Conservation (phyloP, 2,888 invertebrate species). For the Morpho deidamia region DNA sequence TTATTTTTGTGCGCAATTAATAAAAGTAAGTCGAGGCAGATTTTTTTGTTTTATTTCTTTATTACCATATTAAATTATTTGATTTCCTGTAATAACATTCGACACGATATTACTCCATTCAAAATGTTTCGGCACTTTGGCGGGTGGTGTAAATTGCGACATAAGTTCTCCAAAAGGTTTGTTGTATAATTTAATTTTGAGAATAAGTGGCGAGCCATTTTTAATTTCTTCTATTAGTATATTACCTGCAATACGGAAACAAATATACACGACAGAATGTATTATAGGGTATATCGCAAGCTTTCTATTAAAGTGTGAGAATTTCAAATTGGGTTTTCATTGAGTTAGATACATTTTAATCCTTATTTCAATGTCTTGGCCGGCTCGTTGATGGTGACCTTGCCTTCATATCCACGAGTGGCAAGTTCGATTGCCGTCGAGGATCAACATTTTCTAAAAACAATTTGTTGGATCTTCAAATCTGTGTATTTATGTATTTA, state of each 20-base stretch:
- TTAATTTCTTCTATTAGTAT: constrained; percentile 49
- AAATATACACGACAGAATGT: too few species aligned
- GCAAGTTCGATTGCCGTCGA: too few species aligned
- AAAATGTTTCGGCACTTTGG: constrained; percentile 49
- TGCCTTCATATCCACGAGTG: too few species aligned
- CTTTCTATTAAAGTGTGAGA: too few species aligned
- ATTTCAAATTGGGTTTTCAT: too few species aligned
- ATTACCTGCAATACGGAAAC: constrained; percentile 47
- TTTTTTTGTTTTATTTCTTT: constrained; percentile 31
- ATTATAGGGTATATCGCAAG: too few species aligned
- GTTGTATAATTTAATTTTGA: constrained; percentile 52
- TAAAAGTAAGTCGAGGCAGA: constrained; percentile 53
- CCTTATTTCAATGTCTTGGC: too few species aligned
- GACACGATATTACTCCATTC: constrained; percentile 62
- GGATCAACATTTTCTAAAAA: too few species aligned
- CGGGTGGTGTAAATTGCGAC: constrained; percentile 54
- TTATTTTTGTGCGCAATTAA: constrained; percentile 62
- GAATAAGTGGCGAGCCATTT: constrained; percentile 39
- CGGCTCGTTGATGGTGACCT: too few species aligned
- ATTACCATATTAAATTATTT: constrained; percentile 42
- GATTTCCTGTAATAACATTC: constrained; percentile 62
- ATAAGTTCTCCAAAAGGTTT: constrained; percentile 55
- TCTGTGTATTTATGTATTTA: too few species aligned
- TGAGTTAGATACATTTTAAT: too few species aligned
- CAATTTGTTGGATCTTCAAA: too few species aligned